These are phyloP conservation scores for Spisula solida DNA, from an alignment of 2,888 invertebrate species.

Conservation along the genomic window DNA sequence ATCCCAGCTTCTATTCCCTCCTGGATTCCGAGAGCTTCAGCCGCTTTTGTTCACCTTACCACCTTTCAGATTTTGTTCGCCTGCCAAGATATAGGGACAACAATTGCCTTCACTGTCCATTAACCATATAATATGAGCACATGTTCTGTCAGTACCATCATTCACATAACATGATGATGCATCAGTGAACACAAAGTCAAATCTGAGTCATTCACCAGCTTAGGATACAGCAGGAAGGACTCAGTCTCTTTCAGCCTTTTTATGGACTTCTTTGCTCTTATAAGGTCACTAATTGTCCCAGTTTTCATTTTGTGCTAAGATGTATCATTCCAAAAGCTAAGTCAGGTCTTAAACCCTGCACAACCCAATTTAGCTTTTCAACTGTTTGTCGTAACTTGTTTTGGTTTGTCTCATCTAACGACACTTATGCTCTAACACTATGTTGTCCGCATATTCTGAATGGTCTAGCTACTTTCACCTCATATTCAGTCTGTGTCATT, in stretches of 20 bases:
- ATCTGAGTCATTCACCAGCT: no score
- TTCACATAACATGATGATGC: conserved; percentile 64
- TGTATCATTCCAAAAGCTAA: conserved; percentile 60
- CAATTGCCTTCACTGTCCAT: conserved; percentile 57
- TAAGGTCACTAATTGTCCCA: conserved; percentile 36
- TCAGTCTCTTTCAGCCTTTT: conserved; percentile 44
- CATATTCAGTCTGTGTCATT: conserved; percentile 38
- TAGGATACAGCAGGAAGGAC: conserved; percentile 1
- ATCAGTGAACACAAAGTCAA: conserved; percentile 63
- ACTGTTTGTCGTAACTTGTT: background rate
- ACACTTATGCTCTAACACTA: background rate
- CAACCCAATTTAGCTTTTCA: conserved; percentile 57
- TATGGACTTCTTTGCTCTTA: conserved; percentile 31
- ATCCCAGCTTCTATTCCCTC: conserved; percentile 42
- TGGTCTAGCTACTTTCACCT: conserved; percentile 54
- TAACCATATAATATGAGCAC: conserved; percentile 61
- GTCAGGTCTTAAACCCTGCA: conserved; percentile 53
- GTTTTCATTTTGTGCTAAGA: conserved; percentile 56
- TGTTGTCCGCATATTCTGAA: background rate
- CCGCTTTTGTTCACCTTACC: conserved; percentile 68
- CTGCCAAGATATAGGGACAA: conserved; percentile 67
- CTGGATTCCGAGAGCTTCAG: conserved; percentile 63
- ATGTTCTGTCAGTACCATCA: conserved; percentile 64
- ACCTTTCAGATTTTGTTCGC: conserved; percentile 65
- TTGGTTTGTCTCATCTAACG: background rate